These are phyloP conservation scores for Chlorops oryzae DNA, from an alignment of 1,140 invertebrate genomes.

Conservation along the genomic window DNA sequence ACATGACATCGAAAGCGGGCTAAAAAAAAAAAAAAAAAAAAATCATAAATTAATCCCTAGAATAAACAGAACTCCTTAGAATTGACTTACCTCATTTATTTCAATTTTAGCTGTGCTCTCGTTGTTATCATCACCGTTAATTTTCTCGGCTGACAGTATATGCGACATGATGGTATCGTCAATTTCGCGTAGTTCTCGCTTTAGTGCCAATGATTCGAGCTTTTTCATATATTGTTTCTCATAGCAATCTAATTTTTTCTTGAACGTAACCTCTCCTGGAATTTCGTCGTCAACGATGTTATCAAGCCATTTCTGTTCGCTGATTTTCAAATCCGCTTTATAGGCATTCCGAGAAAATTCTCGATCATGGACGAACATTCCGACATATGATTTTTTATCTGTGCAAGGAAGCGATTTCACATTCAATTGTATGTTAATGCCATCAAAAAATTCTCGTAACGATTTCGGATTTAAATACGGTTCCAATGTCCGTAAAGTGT, in stretches of 20 bases:
- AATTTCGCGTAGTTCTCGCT: background rate
- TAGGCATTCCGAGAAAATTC: background rate
- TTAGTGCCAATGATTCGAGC: background rate
- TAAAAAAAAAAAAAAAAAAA: no score
- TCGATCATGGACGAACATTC: constrained; percentile 19
- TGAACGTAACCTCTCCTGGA: background rate
- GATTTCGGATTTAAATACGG: constrained; percentile 24
- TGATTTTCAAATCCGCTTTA: constrained; percentile 9
- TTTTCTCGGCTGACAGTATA: no score
- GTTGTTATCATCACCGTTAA: no score
- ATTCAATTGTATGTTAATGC: constrained; percentile 8
- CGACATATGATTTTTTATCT: constrained; percentile 17
- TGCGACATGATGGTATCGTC: no score
- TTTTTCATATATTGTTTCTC: background rate
- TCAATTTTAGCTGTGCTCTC: no score
- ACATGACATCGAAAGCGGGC: background rate
- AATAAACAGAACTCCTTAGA: no score
- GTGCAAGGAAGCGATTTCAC: constrained; percentile 21
- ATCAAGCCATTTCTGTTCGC: constrained; percentile 9
- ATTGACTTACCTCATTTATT: no score
- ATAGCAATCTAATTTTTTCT: constrained; percentile 7
- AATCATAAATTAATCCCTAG: no score
- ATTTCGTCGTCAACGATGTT: background rate
- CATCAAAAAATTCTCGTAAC: constrained; percentile 17
- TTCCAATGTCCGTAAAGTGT: constrained; percentile 24